Conservation (phyloP, 2,797 vertebrate species). For the Heliangelus exortis region DNA sequence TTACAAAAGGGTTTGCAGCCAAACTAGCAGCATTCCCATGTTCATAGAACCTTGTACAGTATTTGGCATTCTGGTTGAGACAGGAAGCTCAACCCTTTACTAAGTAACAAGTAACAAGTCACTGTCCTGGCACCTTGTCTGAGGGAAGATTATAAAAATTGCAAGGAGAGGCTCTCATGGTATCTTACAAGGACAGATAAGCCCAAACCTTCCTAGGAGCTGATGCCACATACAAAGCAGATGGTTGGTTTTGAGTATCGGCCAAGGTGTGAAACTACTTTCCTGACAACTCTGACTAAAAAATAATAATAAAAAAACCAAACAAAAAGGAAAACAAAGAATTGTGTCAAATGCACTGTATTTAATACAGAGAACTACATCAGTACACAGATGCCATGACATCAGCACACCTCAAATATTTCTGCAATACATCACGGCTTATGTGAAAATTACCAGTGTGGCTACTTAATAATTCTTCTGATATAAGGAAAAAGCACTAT, state of each 20-base stretch:
- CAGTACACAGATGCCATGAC: neutral
- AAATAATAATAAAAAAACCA: neutral
- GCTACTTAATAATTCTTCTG: neutral
- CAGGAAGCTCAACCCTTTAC: neutral
- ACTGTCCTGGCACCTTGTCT: neutral
- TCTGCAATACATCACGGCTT: neutral
- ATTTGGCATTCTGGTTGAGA: neutral
- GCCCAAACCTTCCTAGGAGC: neutral
- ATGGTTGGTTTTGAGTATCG: neutral
- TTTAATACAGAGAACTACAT: neutral
- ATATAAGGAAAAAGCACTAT: neutral
- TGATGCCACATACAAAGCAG: neutral
- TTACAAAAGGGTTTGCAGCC: neutral
- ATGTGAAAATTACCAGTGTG: neutral
- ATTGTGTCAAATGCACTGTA: neutral
- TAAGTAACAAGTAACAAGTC: neutral
- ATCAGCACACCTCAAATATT: neutral
- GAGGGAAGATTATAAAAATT: neutral
- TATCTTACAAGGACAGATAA: neutral
- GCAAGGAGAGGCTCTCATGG: neutral
- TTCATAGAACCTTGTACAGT: neutral
- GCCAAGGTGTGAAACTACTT: neutral
- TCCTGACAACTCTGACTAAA: neutral
- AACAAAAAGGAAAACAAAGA: neutral
- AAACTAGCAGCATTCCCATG: neutral